These are phyloP conservation scores for Bergia puertoricense DNA, from an alignment of 92 coral and sea anemone species.

Conservation along the genomic window DNA sequence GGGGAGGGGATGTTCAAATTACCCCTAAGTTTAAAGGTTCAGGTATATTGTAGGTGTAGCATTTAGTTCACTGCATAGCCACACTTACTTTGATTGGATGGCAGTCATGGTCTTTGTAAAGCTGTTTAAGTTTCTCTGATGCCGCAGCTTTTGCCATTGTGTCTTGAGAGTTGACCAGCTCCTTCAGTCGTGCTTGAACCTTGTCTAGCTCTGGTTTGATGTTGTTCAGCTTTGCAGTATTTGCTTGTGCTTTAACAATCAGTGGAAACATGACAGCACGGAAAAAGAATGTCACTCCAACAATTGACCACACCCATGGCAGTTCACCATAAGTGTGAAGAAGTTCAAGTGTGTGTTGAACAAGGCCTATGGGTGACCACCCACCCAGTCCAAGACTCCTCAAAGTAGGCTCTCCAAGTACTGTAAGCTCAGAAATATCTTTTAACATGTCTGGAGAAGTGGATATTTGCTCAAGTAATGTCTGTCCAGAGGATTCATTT, in stretches of 20 bases:
- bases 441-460: constrained; percentile 57
- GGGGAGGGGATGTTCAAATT: too few species aligned
- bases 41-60: neutral
- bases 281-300: constrained; percentile 68
- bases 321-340: constrained; percentile 67
- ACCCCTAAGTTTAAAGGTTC: too few species aligned
- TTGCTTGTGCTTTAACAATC: constrained; percentile 86
- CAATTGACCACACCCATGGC: constrained; percentile 94
- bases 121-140: constrained; percentile 66
- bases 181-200: constrained; percentile 77
- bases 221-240: constrained; percentile 92
- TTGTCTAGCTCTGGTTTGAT: constrained; percentile 90
- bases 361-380: constrained; percentile 75
- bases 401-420: constrained; percentile 77
- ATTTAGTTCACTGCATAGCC: neutral
- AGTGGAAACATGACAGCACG: constrained; percentile 82
- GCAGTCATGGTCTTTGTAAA: constrained; percentile 85
- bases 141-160: constrained; percentile 78
- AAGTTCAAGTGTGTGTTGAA: constrained; percentile 84
- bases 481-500: constrained; percentile 31
- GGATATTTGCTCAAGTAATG: constrained; percentile 54
- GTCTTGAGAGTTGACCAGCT: constrained; percentile 80
- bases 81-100: constrained; percentile 88
- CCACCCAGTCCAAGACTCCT: constrained; percentile 91
- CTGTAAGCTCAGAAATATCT: constrained; percentile 62